Conservation (phyloP, 1,140 invertebrate species). For the Cepaea nemoralis region DNA sequence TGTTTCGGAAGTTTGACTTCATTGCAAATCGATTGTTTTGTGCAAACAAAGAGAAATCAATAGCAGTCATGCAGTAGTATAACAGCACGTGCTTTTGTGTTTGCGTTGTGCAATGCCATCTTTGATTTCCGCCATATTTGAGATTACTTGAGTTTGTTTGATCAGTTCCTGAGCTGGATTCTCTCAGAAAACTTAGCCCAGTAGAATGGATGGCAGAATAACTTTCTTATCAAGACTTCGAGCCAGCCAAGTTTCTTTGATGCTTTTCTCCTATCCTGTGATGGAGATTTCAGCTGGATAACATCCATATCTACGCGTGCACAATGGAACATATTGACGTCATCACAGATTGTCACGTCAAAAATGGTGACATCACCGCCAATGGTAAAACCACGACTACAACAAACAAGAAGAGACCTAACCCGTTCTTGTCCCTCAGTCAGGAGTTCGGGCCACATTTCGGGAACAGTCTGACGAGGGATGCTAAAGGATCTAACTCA, state of each 20-base stretch:
- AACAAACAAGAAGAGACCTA: not conserved
- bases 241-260: too few relatives aligned
- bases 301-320: not conserved
- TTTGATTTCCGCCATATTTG: not conserved
- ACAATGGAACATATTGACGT: constrained; percentile 36
- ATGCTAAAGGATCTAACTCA: not conserved
- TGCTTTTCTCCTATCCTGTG: not conserved
- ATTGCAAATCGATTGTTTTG: not conserved
- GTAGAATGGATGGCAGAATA: not conserved
- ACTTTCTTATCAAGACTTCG: too few relatives aligned
- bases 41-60: not conserved
- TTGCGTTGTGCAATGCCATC: not conserved
- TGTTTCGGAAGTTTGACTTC: not conserved
- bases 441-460: not conserved
- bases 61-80: not conserved
- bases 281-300: not conserved
- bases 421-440: not conserved
- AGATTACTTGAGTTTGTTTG: not conserved
- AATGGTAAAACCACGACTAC: not conserved
- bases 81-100: not conserved
- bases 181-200: not conserved
- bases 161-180: not conserved
- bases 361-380: constrained; percentile 29
- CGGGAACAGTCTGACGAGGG: not conserved
- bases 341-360: constrained; percentile 26